These are phyloP conservation scores for Neoscelio sp. DNA, from an alignment of 2,888 invertebrate species.

Conservation along the genomic window DNA sequence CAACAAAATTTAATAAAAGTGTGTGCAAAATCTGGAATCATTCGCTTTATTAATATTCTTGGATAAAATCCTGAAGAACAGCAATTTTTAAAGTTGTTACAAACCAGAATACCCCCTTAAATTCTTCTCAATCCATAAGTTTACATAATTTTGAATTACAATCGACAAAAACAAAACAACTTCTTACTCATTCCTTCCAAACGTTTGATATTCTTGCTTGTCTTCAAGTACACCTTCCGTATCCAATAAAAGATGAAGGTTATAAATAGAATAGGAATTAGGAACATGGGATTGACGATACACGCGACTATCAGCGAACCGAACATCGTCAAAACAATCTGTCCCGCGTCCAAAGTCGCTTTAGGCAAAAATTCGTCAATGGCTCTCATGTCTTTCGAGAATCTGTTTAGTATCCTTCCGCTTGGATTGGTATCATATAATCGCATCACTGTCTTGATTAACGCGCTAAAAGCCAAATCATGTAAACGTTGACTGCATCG, in stretches of 20 bases:
- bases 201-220: constrained; percentile 89
- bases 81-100: no score
- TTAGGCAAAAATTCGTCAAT: constrained; percentile 90
- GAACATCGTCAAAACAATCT: constrained; percentile 82
- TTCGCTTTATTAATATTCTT: no score
- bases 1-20: no score
- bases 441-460: constrained; percentile 85
- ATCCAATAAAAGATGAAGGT: constrained; percentile 85
- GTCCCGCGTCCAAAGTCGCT: constrained; percentile 86
- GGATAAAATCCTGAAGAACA: no score
- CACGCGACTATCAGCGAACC: constrained; percentile 87
- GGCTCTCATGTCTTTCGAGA: constrained; percentile 93
- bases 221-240: constrained; percentile 87
- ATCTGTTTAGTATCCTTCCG: constrained; percentile 91
- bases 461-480: constrained; percentile 84
- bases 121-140: not conserved
- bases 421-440: constrained; percentile 95
- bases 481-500: constrained; percentile 84
- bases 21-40: no score
- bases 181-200: constrained; percentile 87
- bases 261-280: constrained; percentile 86
- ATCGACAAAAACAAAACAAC: constrained; percentile 7
- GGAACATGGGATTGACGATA: constrained; percentile 85
- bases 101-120: no score
- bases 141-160: not conserved